phyloP scores from a whole-genome alignment of 2,797 vertebrate species.

The Scarus forsteni region DNA sequence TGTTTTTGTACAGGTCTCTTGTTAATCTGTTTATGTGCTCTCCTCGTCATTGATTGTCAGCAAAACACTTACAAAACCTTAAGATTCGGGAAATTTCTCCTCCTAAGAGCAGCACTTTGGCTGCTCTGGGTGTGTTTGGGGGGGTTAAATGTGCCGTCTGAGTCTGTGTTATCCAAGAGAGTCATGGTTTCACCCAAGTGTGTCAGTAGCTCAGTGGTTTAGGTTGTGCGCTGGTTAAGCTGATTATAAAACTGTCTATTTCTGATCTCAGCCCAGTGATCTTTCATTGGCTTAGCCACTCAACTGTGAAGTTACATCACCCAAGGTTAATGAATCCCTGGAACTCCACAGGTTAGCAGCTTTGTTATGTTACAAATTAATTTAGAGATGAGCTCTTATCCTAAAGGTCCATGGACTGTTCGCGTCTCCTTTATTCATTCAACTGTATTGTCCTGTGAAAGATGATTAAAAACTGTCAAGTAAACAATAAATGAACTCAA shows the following conservation, averaged over 20 bases:
- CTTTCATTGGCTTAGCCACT: constrained; percentile 66
- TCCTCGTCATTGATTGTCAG: not conserved
- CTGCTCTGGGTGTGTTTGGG: not conserved
- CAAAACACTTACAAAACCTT: not conserved
- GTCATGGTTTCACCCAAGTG: constrained; percentile 57
- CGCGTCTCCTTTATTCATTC: not conserved
- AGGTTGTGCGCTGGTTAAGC: constrained; percentile 58
- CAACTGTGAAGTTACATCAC: constrained; percentile 59
- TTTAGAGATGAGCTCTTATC: constrained; percentile 1
- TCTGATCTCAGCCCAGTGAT: constrained; percentile 66
- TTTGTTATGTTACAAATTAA: constrained; percentile 18
- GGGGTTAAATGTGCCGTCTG: constrained; percentile 5
- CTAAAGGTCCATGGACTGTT: not conserved
- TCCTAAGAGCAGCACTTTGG: not conserved
- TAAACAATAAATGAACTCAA: not conserved
- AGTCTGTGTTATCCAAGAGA: constrained; percentile 34
- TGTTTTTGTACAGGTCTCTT: not conserved
- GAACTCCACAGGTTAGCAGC: constrained; percentile 20
- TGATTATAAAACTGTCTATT: constrained; percentile 77
- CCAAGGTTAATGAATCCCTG: constrained; percentile 55
- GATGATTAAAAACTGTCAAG: not conserved
- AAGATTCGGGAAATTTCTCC: not conserved
- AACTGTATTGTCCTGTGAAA: not conserved
- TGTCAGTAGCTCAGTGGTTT: constrained; percentile 68
- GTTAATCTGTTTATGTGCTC: not conserved